These are phyloP conservation scores for Xiphorhynchus elegans DNA, from an alignment of 2,113 vertebrate genomes.

Conservation along the genomic window DNA sequence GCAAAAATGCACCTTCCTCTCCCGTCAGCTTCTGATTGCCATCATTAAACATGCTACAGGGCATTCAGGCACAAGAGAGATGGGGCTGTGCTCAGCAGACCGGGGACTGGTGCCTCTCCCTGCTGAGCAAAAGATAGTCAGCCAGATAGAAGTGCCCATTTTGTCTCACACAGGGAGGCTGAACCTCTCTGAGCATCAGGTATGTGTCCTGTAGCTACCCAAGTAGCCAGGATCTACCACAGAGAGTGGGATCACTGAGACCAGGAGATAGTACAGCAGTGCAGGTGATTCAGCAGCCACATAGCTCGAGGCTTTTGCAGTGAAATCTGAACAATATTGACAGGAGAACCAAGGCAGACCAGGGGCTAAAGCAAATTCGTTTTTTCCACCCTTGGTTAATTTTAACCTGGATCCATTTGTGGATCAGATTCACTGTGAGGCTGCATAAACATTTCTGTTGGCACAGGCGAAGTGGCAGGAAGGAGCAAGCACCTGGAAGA, in stretches of 20 bases:
- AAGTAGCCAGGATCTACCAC: neutral
- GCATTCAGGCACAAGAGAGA: neutral
- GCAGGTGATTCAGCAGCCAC: neutral
- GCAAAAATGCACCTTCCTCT: neutral
- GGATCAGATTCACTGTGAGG: neutral
- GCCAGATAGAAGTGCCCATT: neutral
- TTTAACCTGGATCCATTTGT: neutral
- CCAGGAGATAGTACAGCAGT: neutral
- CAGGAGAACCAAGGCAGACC: neutral
- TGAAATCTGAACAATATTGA: neutral
- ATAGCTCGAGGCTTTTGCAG: neutral
- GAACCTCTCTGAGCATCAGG: neutral
- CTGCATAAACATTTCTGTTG: conserved; percentile 65
- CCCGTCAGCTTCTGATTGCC: neutral
- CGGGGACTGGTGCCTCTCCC: neutral
- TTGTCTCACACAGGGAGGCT: neutral
- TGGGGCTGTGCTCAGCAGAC: neutral
- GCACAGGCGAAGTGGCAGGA: neutral
- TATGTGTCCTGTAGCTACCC: neutral
- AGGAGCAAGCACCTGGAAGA: conserved; percentile 46
- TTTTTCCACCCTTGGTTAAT: neutral
- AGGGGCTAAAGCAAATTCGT: neutral
- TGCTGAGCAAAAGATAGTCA: neutral
- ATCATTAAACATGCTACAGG: neutral
- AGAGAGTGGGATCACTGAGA: neutral